phyloP scores from a whole-genome alignment of 2,888 invertebrate species.

The Argyresthia goedartella region DNA sequence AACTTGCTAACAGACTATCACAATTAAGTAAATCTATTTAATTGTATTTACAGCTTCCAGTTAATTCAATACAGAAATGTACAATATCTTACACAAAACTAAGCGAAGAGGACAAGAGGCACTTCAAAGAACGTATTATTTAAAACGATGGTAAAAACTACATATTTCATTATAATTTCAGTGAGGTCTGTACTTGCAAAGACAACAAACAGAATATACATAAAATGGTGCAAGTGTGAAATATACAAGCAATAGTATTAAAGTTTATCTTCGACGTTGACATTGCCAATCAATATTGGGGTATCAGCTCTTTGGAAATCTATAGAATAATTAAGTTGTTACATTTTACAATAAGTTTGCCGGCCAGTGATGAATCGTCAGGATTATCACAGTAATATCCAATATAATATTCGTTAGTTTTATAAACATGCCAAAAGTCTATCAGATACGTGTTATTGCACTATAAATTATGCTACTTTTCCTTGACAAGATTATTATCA shows the following conservation, averaged over 20 bases:
- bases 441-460: conserved; percentile 53
- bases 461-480: conserved; percentile 58
- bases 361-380: conserved; percentile 16
- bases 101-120: conserved; percentile 57
- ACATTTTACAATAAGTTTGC: conserved; percentile 4
- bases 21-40: conserved; percentile 32
- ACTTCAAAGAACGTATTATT: conserved; percentile 53
- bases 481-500: conserved; percentile 17
- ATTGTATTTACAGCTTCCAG: conserved; percentile 45
- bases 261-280: not conserved
- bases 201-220: conserved; percentile 6
- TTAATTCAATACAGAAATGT: conserved; percentile 48
- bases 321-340: conserved; percentile 16
- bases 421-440: not conserved
- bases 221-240: not conserved
- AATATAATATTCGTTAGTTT: not conserved
- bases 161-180: conserved; percentile 20
- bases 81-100: conserved; percentile 59
- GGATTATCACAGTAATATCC: conserved; percentile 31
- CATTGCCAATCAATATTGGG: not conserved
- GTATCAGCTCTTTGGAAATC: conserved; percentile 39
- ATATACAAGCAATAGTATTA: conserved; percentile 1
- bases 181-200: conserved; percentile 36
- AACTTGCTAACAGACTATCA: conserved; percentile 25
- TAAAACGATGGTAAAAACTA: conserved; percentile 29